phyloP scores from a whole-genome alignment of 1,140 invertebrate genomes.

The Hyposmocoma kahamanoa region DNA sequence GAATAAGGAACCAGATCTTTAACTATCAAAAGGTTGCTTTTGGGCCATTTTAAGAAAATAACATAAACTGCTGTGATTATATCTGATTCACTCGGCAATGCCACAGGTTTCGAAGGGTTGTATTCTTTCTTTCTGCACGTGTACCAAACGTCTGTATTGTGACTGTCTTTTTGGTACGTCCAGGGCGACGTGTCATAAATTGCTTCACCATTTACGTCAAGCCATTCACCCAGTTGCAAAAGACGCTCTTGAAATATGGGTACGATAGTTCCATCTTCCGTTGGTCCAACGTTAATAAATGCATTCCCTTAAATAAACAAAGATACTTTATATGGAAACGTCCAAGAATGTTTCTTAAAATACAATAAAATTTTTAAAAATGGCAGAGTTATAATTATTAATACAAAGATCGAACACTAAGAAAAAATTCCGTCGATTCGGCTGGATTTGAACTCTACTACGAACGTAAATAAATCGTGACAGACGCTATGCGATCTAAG shows the following conservation, averaged over 20 bases:
- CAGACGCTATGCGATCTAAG: too few relatives aligned
- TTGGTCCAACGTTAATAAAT: conserved; percentile 93
- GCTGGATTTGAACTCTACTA: too few relatives aligned
- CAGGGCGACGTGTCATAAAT: conserved; percentile 89
- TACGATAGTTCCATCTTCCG: conserved; percentile 89
- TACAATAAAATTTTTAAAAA: too few relatives aligned
- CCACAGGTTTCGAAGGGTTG: conserved; percentile 27
- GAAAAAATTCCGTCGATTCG: too few relatives aligned
- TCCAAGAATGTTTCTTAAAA: too few relatives aligned
- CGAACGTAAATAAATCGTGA: too few relatives aligned
- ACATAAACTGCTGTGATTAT: conserved; percentile 75
- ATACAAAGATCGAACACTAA: too few relatives aligned
- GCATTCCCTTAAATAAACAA: conserved; percentile 80
- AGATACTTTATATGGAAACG: too few relatives aligned
- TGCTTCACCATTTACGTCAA: conserved; percentile 89
- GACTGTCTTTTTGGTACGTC: conserved; percentile 89
- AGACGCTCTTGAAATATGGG: conserved; percentile 94
- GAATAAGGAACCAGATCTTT: conserved; percentile 51
- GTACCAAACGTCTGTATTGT: conserved; percentile 84
- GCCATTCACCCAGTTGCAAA: conserved; percentile 82
- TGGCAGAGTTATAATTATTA: too few relatives aligned
- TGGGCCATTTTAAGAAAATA: conserved; percentile 80
- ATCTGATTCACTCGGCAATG: conserved; percentile 24
- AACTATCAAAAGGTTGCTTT: conserved; percentile 70
- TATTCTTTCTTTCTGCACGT: conserved; percentile 71